Conservation (phyloP, 1,140 invertebrate species). For the Coboldia fuscipes region DNA sequence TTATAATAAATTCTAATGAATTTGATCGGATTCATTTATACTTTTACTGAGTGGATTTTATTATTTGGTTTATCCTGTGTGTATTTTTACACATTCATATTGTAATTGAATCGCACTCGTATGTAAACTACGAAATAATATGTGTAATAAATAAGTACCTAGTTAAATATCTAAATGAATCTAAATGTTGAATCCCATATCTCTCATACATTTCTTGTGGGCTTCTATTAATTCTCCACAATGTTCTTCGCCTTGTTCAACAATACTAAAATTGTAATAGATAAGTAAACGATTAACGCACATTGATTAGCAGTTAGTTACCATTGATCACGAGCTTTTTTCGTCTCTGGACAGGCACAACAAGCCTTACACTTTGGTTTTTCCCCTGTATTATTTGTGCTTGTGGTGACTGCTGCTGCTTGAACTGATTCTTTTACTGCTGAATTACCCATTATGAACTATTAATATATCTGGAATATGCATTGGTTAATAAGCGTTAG, state of each 20-base stretch:
- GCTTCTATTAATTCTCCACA: conserved; percentile 81
- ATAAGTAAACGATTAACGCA: not conserved
- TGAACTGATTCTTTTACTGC: conserved; percentile 9
- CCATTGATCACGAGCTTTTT: conserved; percentile 75
- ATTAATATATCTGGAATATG: no score
- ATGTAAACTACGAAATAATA: no score
- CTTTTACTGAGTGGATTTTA: no score
- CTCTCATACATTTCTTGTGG: conserved; percentile 90
- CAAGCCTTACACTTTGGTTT: conserved; percentile 76
- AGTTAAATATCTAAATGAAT: no score
- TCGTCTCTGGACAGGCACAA: conserved; percentile 95
- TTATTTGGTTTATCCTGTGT: no score
- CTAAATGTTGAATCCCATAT: conserved; percentile 89
- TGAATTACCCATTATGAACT: conserved; percentile 15
- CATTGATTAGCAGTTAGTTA: conserved; percentile 23
- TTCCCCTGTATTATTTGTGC: conserved; percentile 16
- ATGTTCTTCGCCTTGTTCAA: conserved; percentile 82
- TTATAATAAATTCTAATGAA: no score
- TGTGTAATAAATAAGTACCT: no score
- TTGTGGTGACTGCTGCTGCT: conserved; percentile 14
- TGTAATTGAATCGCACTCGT: no score
- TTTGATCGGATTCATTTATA: no score
- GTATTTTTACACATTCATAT: no score
- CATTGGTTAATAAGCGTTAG: no score
- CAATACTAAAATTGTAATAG: conserved; percentile 46